These are phyloP conservation scores for Crocallis elinguaria DNA, from an alignment of 2,888 invertebrate genomes.

Conservation along the genomic window DNA sequence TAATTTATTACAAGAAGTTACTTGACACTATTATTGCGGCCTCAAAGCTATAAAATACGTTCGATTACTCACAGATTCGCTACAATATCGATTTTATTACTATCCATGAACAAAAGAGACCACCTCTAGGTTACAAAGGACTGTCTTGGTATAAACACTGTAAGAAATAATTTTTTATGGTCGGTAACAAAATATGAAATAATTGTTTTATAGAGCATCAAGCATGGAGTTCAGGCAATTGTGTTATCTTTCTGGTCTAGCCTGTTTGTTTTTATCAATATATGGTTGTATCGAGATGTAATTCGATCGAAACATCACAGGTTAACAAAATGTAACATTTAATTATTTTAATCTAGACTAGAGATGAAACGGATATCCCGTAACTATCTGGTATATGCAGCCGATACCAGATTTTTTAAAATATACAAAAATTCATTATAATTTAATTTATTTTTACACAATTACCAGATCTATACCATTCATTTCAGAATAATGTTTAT, in stretches of 20 bases:
- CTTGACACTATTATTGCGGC: slow-evolving; percentile 58
- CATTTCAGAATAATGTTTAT: too few relatives aligned
- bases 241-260: not conserved
- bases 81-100: slow-evolving; percentile 67
- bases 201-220: not conserved
- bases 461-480: too few relatives aligned
- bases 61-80: slow-evolving; percentile 70
- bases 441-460: too few relatives aligned
- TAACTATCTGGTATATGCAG: too few relatives aligned
- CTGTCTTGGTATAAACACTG: slow-evolving; percentile 59
- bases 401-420: too few relatives aligned
- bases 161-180: slow-evolving; percentile 73
- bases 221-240: not conserved
- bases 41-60: slow-evolving; percentile 57
- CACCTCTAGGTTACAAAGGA: slow-evolving; percentile 37
- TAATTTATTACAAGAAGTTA: slow-evolving; percentile 58
- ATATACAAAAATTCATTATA: too few relatives aligned
- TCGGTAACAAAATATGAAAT: slow-evolving; percentile 60
- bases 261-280: not conserved
- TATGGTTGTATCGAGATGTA: not conserved
- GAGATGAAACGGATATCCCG: too few relatives aligned
- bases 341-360: not conserved
- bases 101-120: slow-evolving; percentile 29
- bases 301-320: not conserved
- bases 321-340: too few relatives aligned